Evolutionary conservation across 2,797 vertebrate species (phyloP), one percentile per base, ranked within the genome.

Genomic region (Salmo trutta): DNA sequence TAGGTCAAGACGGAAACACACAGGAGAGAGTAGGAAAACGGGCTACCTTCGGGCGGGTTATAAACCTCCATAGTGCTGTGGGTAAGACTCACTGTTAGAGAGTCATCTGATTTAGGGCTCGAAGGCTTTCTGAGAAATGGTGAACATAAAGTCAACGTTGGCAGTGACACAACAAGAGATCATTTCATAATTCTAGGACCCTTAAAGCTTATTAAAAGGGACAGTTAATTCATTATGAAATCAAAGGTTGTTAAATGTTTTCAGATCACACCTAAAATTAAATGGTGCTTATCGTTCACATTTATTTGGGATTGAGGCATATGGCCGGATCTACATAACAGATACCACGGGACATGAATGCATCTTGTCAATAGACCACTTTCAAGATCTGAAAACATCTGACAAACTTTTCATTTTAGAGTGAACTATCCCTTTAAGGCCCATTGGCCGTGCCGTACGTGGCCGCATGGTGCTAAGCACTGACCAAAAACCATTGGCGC

Each of bases 111-210:
- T 92, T 91, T 93, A 93, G 90, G 89, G 89, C 90, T 90, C 56
- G 90, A 90, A 93, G 93, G 93, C 92, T 94, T 95, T 94, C 94
- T 95, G 91, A 93, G 91, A 89, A 93, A 93, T 75, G 79, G 86
- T 89, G 84, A 90, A 88, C 91, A 90, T 85, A 89, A 87, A 88
- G 88, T 93, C 82, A 93, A 79, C 71, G 82, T 74, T 21, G 78
- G 74, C 73, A 86, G 79, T 73, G 51, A 76, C n/a, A 77, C 65
- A 10, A 65, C 12, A 17, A 24, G 12, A 66, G 36, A 74, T 7
- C 56, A 24, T 19, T n/a, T 59, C 19, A 8, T 54, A n/a, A 70
- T 47, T 31, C 29, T 67, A n/a, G 54, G 17, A 4, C 17, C 54
- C 15, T 56, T 16, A 56, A n/a, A 56, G 54, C 15, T 2, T 2